A percentile compares a stretch with the other conserved stretches of the same genome.
Evolutionary conservation across 2,888 invertebrate species (phyloP).

Genomic region (Apantesis nais): DNA sequence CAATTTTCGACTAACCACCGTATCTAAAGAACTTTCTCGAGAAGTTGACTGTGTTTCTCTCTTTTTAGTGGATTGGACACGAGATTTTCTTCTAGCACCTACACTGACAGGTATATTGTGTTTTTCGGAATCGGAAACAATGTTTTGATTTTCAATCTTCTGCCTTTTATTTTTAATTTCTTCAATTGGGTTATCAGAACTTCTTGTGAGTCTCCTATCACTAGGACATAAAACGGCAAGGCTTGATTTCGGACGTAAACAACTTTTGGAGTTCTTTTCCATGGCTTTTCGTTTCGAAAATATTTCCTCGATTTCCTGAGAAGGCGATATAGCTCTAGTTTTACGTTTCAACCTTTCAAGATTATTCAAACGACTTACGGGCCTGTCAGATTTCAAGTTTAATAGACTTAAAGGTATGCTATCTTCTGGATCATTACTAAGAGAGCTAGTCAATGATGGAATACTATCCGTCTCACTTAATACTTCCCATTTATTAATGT

Average conservation of each 20-base stretch:
- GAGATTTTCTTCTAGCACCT: constrained; percentile 74
- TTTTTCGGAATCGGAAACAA: constrained; percentile 56
- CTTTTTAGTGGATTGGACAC: constrained; percentile 72
- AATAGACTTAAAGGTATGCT: constrained; percentile 84
- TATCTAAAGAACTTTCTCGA: constrained; percentile 80
- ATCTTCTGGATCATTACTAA: constrained; percentile 85
- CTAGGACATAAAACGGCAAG: constrained; percentile 75
- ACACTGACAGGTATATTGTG: constrained; percentile 63
- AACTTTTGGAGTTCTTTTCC: constrained; percentile 69
- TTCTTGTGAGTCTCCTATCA: constrained; percentile 74
- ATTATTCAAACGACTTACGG: constrained; percentile 66
- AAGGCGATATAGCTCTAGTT: constrained; percentile 85
- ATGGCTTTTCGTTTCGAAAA: constrained; percentile 76
- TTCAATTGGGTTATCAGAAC: constrained; percentile 70
- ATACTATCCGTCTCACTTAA: constrained; percentile 87
- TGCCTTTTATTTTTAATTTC: constrained; percentile 65
- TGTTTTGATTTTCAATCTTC: constrained; percentile 63
- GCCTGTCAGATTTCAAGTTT: constrained; percentile 72
- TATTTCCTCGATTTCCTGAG: constrained; percentile 86
- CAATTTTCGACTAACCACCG: constrained; percentile 69
- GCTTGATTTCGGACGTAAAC: constrained; percentile 77
- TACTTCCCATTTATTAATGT: constrained; percentile 85
- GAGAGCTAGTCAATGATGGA: constrained; percentile 79
- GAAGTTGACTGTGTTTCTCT: constrained; percentile 76
- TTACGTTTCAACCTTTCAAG: constrained; percentile 83